phyloP scores from a whole-genome alignment of 2,888 invertebrate species.

The Cantharis rustica region DNA sequence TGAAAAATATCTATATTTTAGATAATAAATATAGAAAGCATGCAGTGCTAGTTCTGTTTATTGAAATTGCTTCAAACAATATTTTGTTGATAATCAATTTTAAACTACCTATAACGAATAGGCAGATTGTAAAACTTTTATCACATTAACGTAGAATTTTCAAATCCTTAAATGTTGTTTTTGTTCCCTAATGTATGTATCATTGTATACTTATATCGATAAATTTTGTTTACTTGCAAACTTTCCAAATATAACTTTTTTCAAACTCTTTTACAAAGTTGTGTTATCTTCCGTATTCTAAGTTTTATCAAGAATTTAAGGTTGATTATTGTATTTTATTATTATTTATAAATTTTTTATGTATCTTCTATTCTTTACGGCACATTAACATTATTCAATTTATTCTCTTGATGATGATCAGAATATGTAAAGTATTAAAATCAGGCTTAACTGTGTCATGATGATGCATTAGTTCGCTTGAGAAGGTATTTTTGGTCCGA shows the following conservation, averaged over 20 bases:
- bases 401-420: neutral
- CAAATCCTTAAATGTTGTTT: neutral
- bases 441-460: neutral
- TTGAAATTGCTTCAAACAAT: neutral
- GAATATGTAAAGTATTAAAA: neutral
- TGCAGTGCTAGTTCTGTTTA: neutral
- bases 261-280: neutral
- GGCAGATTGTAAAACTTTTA: neutral
- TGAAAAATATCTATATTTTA: neutral
- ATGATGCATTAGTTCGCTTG: neutral
- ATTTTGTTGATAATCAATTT: neutral
- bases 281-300: neutral
- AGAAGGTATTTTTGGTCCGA: neutral
- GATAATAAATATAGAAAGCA: neutral
- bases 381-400: neutral
- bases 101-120: neutral
- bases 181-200: conserved; percentile 4
- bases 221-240: conserved; percentile 3
- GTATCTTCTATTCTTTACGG: neutral
- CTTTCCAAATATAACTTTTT: conserved; percentile 1
- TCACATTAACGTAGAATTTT: neutral
- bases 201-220: neutral
- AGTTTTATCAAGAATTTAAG: neutral
- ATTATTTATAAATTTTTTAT: neutral
- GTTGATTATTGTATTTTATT: neutral